Base-by-base conservation (phyloP, 2,888 invertebrate genomes). In the Nematopogon swammerdamellus region DNA sequence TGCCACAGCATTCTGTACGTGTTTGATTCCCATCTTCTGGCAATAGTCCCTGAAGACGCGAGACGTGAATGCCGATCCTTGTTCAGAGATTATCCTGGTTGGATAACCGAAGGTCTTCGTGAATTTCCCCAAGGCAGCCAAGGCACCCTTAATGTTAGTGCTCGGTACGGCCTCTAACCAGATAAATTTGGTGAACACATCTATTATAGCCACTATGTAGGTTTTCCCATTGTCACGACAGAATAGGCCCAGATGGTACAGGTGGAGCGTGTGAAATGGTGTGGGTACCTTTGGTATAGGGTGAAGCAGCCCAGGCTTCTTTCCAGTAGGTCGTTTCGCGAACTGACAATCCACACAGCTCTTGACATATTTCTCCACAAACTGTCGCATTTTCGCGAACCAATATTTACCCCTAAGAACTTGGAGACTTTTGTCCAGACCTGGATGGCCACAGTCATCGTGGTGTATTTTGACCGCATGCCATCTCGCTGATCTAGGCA, bases 161-260 rank as follows among this genome's bases (percentile, higher is more conserved):
- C 52, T 49, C 18, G 51, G 55, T 2, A 53, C 55, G 0, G 59
- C 29, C 46, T 58, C 59, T 6, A 62, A 45, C 44, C 54, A 57
- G 2, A 56, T 50, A 45, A 56, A 61, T 51, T 62, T 64, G 0
- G 60, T 56, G 46, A 62, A 62, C 2, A 51, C 52, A 46, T 63
- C 60, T 16, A 61, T 49, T 6, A 61, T 50, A 11, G 56, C 55
- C 10, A 63, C 54, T 5, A 63, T 53, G 48, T 60, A 54, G 51
- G 56, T 54, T 42, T 55, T 44, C 5, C 29, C 36, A 6, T 49
- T 48, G 18, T 51, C 53, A 6, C 19, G 18, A 42, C 55, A 53
- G 11, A 61, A 50, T 0, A 60, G 60, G n/a, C 60, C 59, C 25
- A 52, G 55, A 53, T 63, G 63, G 51, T 63, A 62, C 8, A 61